Evolutionary conservation across 2,888 invertebrate species (phyloP), one percentile per base, ranked within the genome.

Genomic region (Mesorhabditis belari): DNA sequence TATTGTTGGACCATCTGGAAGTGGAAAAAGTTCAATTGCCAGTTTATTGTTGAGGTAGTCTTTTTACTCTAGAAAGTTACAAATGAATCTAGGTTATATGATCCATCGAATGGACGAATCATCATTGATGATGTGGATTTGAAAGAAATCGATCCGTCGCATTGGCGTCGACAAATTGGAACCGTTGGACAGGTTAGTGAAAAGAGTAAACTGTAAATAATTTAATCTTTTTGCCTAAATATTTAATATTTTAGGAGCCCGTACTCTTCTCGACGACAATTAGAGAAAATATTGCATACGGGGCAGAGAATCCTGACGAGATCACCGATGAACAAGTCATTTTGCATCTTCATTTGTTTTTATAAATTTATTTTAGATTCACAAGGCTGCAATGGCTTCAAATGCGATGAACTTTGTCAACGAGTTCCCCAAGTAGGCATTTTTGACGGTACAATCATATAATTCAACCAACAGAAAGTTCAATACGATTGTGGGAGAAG

Each of bases 11-110:
- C 85, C 90, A 0, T 93, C 92, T 62, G 95, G 95, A 0, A 91
- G 91, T 26, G 96, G 96, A 0, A 96, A 96, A 83, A 92, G 92
- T 55, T 95, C 96, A 0, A 84, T 95, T 62, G 91, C 90, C 0
- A 85, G 88, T 1, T 85, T 96, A 2, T 84, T 96, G 65, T 83
- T 95, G 55, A 85, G 94, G 76, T 83, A 90, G 0, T 49, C 28
- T 50, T 64, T 55, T n/a, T 59, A 3, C 19, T 60, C 50, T 17
- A 51, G 23, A 19, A 56, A 5, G 21, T 21, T 24, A 25, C 35
- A 26, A 12, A 21, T 12, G 12, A 23, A 56, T 70, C 55, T 44
- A 70, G 78, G 28, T 59, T 79, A 5, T 95, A 95, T 80, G 92
- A 94, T 81, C 92, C 93, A 0, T 83, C 84, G 3, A 49, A 69